phyloP scores from a whole-genome alignment of 2,797 vertebrate species.

The Clarias pachynema region DNA sequence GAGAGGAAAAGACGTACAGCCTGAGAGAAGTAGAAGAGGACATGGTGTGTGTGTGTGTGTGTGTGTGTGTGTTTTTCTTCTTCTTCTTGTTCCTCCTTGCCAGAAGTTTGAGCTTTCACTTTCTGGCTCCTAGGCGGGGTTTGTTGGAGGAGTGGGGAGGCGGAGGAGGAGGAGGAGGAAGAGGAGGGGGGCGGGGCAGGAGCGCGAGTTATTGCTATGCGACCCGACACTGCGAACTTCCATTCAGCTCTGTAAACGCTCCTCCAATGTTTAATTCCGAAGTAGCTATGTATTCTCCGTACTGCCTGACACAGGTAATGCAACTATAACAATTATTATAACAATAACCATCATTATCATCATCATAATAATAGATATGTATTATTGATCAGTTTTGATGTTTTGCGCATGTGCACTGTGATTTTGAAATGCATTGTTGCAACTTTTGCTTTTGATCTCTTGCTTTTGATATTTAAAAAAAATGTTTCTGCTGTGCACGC shows the following conservation, averaged over 20 bases:
- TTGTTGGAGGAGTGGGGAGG: slow-evolving; percentile 60
- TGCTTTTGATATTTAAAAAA: neutral
- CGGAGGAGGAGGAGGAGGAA: slow-evolving; percentile 40
- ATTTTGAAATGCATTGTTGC: slow-evolving; percentile 41
- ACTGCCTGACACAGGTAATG: slow-evolving; percentile 95
- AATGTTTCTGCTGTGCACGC: neutral
- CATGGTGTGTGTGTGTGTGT: neutral
- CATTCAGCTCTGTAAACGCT: slow-evolving; percentile 74
- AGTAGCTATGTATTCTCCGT: slow-evolving; percentile 90
- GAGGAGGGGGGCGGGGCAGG: slow-evolving; percentile 42
- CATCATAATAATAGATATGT: neutral
- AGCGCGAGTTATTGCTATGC: slow-evolving; percentile 75
- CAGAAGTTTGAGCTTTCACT: slow-evolving; percentile 84
- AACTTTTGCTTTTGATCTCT: slow-evolving; percentile 13
- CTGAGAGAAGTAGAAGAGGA: too few species aligned
- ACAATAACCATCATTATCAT: neutral
- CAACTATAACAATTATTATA: neutral
- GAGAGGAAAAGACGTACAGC: neutral
- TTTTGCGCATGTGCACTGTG: slow-evolving; percentile 31
- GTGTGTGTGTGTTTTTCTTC: neutral
- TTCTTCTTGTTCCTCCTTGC: slow-evolving; percentile 3
- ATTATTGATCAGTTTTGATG: neutral
- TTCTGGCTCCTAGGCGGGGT: slow-evolving; percentile 86
- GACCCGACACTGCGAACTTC: slow-evolving; percentile 77
- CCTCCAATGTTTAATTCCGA: slow-evolving; percentile 72